phyloP scores from a whole-genome alignment of 2,888 invertebrate species.

The Timema cristinae region DNA sequence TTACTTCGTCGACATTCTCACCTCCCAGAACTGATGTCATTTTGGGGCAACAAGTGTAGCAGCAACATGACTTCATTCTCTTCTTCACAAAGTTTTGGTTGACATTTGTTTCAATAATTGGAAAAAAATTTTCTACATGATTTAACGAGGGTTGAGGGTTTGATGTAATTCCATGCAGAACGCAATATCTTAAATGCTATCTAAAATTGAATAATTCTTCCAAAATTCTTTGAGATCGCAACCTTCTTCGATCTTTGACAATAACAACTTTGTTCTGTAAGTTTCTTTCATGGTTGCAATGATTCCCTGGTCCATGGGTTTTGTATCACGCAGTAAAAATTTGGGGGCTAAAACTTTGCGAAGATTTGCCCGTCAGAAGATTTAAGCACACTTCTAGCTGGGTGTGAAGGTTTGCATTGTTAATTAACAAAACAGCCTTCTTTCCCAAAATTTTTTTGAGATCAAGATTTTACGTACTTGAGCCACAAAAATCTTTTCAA shows the following conservation, averaged over 20 bases:
- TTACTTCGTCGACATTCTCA: neutral
- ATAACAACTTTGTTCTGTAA: neutral
- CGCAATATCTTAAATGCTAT: neutral
- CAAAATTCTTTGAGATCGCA: conserved; percentile 8
- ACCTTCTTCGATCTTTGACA: neutral
- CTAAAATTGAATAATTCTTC: conserved; percentile 1
- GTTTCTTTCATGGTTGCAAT: neutral
- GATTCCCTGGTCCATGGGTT: neutral
- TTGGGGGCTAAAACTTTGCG: neutral
- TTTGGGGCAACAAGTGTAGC: neutral
- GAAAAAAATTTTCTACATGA: neutral
- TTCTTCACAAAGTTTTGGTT: conserved; percentile 9
- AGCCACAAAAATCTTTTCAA: too few relatives aligned
- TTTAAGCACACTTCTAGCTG: too few relatives aligned
- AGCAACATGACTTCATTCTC: neutral
- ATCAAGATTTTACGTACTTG: too few relatives aligned
- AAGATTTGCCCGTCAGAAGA: too few relatives aligned
- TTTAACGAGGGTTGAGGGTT: neutral
- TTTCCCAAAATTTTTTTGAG: too few relatives aligned
- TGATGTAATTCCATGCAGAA: neutral
- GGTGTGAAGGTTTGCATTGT: too few relatives aligned
- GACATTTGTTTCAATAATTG: neutral
- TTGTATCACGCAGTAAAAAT: neutral
- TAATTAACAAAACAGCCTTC: too few relatives aligned
- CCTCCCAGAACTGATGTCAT: neutral